These are phyloP conservation scores for Drosophila carrolli DNA, from an alignment of 1,140 invertebrate species.

Conservation along the genomic window DNA sequence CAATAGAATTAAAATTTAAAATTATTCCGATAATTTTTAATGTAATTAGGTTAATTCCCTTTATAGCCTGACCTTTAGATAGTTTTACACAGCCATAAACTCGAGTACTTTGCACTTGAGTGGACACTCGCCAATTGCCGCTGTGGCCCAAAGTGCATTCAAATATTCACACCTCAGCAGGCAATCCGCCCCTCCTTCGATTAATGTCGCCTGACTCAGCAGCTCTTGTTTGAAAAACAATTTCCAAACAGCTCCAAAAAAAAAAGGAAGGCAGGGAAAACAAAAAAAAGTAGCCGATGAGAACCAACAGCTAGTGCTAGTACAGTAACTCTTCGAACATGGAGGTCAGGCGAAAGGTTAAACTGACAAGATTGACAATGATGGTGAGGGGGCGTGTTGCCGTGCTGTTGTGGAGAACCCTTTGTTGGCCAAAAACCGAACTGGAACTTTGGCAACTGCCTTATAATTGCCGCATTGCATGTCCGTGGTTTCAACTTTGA, in stretches of 20 bases:
- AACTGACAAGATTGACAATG: conserved; percentile 78
- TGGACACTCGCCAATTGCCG: conserved; percentile 1
- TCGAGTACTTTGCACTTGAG: conserved; percentile 16
- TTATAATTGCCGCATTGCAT: conserved; percentile 78
- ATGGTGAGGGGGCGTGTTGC: conserved; percentile 15
- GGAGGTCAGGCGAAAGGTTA: conserved; percentile 77
- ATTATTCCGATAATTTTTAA: no score
- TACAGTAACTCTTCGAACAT: conserved; percentile 39
- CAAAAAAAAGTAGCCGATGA: conserved; percentile 13
- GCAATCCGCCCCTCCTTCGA: conserved; percentile 9
- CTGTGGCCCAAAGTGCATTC: conserved; percentile 15
- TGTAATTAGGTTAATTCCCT: neutral
- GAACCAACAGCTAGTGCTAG: conserved; percentile 17
- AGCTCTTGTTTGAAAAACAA: conserved; percentile 13
- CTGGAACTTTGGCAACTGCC: conserved; percentile 37
- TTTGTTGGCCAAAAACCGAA: conserved; percentile 49
- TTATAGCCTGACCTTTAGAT: neutral
- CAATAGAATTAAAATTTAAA: no score
- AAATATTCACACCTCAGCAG: conserved; percentile 42
- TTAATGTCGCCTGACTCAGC: conserved; percentile 6
- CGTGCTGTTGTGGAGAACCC: neutral
- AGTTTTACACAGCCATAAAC: neutral
- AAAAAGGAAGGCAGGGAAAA: neutral
- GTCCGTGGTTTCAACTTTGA: conserved; percentile 74
- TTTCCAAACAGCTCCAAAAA: conserved; percentile 6